A percentile compares a stretch with the other conserved stretches of the same genome.
Conservation (phyloP, 2,888 invertebrate species). For the Baccha elongata region DNA sequence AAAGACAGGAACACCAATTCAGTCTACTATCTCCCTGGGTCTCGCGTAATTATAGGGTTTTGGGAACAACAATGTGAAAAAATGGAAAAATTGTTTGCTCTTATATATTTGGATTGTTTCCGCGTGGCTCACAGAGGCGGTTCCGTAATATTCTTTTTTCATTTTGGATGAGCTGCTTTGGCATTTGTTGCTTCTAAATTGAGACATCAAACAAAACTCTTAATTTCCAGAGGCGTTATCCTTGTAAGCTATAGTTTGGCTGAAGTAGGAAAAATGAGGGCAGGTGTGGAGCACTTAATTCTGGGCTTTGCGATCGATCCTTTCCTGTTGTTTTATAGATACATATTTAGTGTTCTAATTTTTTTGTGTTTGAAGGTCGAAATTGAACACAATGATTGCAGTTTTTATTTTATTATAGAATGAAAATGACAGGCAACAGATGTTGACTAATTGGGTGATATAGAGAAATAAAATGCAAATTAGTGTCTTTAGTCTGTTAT, state of each 20-base stretch:
- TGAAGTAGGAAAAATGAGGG: conserved; percentile 62
- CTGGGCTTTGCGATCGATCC: conserved; percentile 53
- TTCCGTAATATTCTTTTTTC: conserved; percentile 1
- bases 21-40: conserved; percentile 32
- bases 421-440: conserved; percentile 61
- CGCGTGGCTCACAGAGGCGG: conserved; percentile 14
- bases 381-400: conserved; percentile 30
- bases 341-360: not conserved
- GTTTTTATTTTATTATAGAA: not conserved
- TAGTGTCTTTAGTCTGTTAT: conserved; percentile 49
- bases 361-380: conserved; percentile 54
- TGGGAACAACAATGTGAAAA: conserved; percentile 36
- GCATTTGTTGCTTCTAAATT: conserved; percentile 64
- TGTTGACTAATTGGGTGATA: conserved; percentile 54
- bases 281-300: conserved; percentile 73
- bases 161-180: conserved; percentile 21
- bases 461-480: conserved; percentile 66
- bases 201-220: conserved; percentile 65
- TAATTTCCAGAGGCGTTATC: conserved; percentile 71
- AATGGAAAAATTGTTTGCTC: conserved; percentile 59
- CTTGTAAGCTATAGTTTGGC: conserved; percentile 50
- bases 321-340: conserved; percentile 55
- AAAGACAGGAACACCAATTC: conserved; percentile 27
- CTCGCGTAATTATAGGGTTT: conserved; percentile 67
- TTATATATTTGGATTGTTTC: conserved; percentile 34